Percentiles rank a stretch among this genome's conserved stretches.
Evolutionary conservation across 23 tunicate genomes (phyloP).

Genomic region (Trididemnum miniatum): DNA sequence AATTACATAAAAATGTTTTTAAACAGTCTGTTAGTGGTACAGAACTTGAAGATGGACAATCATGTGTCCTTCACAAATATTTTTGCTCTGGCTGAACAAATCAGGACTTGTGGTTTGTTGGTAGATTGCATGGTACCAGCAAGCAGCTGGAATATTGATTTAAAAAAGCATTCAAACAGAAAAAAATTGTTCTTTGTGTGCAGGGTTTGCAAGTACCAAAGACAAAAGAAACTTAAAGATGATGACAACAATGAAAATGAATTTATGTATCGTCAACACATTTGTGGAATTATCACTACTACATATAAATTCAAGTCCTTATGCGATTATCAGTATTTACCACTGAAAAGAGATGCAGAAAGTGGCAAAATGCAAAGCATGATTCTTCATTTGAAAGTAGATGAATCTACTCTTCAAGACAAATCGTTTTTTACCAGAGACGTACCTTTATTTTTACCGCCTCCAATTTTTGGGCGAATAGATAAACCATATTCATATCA

Average conservation of each 20-base stretch:
- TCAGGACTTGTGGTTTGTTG: no score
- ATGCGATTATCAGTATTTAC: constrained; percentile 79
- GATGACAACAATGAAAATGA: constrained; percentile 5
- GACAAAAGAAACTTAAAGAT: constrained; percentile 36
- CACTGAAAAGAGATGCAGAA: constrained; percentile 35
- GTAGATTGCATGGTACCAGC: no score
- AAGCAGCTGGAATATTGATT: no score
- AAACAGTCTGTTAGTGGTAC: no score
- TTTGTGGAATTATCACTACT: constrained; percentile 53
- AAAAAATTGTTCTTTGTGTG: no score
- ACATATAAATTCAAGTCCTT: constrained; percentile 58
- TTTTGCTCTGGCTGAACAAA: no score
- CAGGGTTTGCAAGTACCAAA: constrained; percentile 56
- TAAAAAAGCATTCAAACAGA: no score
- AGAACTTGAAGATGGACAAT: no score
- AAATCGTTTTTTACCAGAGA: constrained; percentile 30
- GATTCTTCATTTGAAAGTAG: constrained; percentile 34
- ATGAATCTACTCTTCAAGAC: constrained; percentile 13
- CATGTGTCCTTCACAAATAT: no score
- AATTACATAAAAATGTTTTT: no score
- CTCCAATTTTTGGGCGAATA: constrained; percentile 65
- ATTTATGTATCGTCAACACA: constrained; percentile 46
- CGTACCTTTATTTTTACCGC: constrained; percentile 72
- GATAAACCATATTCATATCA: constrained; percentile 54
- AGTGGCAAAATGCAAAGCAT: constrained; percentile 39